phyloP scores from a whole-genome alignment of 2,113 vertebrate species.

The Neotoma lepida region DNA sequence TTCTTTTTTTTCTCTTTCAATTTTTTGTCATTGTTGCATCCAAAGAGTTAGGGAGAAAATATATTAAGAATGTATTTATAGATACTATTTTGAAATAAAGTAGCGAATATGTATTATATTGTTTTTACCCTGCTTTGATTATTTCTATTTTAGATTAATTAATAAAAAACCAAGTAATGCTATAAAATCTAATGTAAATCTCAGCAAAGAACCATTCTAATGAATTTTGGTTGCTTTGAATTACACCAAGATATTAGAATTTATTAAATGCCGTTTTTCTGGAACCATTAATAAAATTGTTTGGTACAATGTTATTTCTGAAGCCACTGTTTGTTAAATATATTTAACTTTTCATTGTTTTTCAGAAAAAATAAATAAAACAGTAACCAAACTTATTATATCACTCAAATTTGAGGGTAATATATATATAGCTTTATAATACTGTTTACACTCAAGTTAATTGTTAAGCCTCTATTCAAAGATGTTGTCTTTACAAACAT shows the following conservation, averaged over 20 bases:
- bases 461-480: conserved; percentile 58
- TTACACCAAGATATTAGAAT: conserved; percentile 73
- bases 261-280: conserved; percentile 80
- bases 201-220: conserved; percentile 71
- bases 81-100: conserved; percentile 88
- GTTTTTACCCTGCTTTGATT: conserved; percentile 83
- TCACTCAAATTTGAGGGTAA: conserved; percentile 64
- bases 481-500: conserved; percentile 48
- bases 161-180: conserved; percentile 67
- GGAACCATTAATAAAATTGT: conserved; percentile 80
- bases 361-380: conserved; percentile 64
- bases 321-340: conserved; percentile 79
- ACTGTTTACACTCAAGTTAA: conserved; percentile 66
- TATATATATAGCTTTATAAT: conserved; percentile 59
- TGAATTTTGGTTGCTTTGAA: conserved; percentile 79
- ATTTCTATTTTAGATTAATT: conserved; percentile 77
- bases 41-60: conserved; percentile 85
- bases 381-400: conserved; percentile 60
- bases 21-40: conserved; percentile 78
- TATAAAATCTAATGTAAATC: conserved; percentile 72
- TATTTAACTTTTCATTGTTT: conserved; percentile 70
- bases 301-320: conserved; percentile 79
- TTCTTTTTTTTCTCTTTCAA: background rate
- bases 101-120: conserved; percentile 83
- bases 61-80: conserved; percentile 87